These are phyloP conservation scores for Zophobas atratus DNA, from an alignment of 1,140 invertebrate species.

Conservation along the genomic window DNA sequence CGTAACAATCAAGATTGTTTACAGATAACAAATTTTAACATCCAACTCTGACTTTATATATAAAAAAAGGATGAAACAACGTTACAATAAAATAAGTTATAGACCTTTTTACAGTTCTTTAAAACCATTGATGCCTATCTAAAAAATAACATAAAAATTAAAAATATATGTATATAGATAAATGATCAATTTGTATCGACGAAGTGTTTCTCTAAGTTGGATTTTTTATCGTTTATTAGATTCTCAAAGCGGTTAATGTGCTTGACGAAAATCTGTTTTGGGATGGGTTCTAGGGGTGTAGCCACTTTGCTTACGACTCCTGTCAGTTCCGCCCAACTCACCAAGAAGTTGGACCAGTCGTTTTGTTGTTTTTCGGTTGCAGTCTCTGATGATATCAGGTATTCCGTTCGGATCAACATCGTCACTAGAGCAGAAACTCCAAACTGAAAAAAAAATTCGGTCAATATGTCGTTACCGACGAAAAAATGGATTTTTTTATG, in stretches of 20 bases:
- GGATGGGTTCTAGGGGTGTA: slow-evolving; percentile 62
- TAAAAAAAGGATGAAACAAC: slow-evolving; percentile 24
- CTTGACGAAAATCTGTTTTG: slow-evolving; percentile 60
- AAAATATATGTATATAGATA: slow-evolving; percentile 33
- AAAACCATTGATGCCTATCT: slow-evolving; percentile 38
- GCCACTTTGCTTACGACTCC: slow-evolving; percentile 58
- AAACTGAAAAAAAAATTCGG: slow-evolving; percentile 60
- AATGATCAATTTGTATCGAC: slow-evolving; percentile 53
- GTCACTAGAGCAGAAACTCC: slow-evolving; percentile 63
- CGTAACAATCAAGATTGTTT: slow-evolving; percentile 28
- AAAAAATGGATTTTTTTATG: not conserved
- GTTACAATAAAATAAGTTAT: slow-evolving; percentile 30
- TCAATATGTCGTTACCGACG: not conserved
- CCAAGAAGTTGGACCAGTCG: slow-evolving; percentile 62
- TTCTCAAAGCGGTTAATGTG: slow-evolving; percentile 61
- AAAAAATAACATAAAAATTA: slow-evolving; percentile 19
- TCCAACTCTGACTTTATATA: slow-evolving; percentile 29
- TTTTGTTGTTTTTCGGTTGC: slow-evolving; percentile 60
- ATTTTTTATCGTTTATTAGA: slow-evolving; percentile 58
- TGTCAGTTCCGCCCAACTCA: slow-evolving; percentile 59
- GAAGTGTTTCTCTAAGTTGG: slow-evolving; percentile 59
- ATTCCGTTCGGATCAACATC: slow-evolving; percentile 62
- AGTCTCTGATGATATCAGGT: slow-evolving; percentile 59
- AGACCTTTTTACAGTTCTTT: slow-evolving; percentile 21
- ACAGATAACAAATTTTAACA: slow-evolving; percentile 38